Base-by-base conservation (phyloP, 2,113 vertebrate genomes). In the Carassius carassius region DNA sequence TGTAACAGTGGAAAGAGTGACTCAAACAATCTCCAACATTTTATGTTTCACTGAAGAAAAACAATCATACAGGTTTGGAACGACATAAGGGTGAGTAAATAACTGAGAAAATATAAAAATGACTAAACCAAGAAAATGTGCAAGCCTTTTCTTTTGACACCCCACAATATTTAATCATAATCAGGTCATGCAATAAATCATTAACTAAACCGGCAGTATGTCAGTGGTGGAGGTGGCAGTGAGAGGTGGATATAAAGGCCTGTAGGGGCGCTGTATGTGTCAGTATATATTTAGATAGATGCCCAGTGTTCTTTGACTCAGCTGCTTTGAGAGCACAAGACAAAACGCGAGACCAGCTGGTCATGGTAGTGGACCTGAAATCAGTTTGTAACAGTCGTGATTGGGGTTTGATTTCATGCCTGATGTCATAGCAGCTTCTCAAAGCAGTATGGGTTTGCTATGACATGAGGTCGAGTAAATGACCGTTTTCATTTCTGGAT, bases 231-330 rank as follows among this genome's bases (percentile, higher is more conserved):
- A 81, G 56, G 44, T 47, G 44, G 44, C n/a, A n/a, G n/a, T n/a
- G n/a, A n/a, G n/a, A n/a, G n/a, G 44, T 47, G 44, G 44, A 73
- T 76, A 62, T 41, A 85, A 32, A 41, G 21, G 41, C 65, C 73
- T 44, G 73, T 19, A 63, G 75, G 63, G 77, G 74, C 49, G 16
- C 23, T 65, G 32, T 78, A 54, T 41, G 51, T n/a, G 78, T 44
- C 9, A 8, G 13, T 25, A 49, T 89, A 85, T 85, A 87, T 89
- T 80, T 47, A 47, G 44, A 47, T 44, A 44, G 41, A 47, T 25
- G 11, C 35, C 47, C 63, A 44, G 47, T 80, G 84, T 85, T 80
- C 78, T 82, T 74, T 83, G 86, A 86, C 87, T 88, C 82, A 83
- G 84, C 78, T 82, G 85, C 77, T 88, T 83, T 73, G 56, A 21